These are phyloP conservation scores for Saccostrea cuccullata DNA, from an alignment of 1,140 invertebrate species.

Conservation along the genomic window DNA sequence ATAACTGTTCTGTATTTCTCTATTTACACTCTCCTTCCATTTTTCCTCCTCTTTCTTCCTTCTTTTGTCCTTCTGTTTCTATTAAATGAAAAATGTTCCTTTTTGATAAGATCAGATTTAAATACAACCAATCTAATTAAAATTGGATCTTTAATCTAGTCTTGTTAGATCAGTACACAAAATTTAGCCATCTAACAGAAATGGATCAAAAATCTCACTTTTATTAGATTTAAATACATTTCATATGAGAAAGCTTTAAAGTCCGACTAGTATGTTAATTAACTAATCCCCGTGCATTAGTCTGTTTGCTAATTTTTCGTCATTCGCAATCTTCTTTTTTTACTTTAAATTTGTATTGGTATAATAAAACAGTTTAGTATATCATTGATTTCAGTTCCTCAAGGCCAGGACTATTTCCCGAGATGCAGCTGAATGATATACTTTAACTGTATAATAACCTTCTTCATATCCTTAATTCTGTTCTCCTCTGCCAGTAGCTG, in stretches of 20 bases:
- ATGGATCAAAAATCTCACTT: no score
- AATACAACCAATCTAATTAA: no score
- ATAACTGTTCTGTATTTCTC: slow-evolving; percentile 42
- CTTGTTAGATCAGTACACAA: no score
- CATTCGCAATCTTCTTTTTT: background rate
- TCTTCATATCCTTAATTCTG: slow-evolving; percentile 55
- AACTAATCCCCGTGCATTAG: background rate
- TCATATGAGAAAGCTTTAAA: no score
- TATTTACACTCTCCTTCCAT: slow-evolving; percentile 47
- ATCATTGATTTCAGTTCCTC: no score
- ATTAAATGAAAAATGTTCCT: background rate
- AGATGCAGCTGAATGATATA: background rate
- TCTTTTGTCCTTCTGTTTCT: slow-evolving; percentile 52
- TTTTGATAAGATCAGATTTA: no score
- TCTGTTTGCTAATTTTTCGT: background rate
- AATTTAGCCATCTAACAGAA: no score
- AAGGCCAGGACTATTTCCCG: no score
- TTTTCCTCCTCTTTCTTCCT: slow-evolving; percentile 56
- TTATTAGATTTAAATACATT: no score
- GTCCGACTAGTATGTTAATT: background rate
- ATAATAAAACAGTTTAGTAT: no score
- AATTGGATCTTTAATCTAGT: no score
- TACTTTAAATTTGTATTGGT: background rate
- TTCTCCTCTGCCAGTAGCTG: slow-evolving; percentile 62
- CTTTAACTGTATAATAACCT: slow-evolving; percentile 45